Percentiles rank a stretch among this genome's conserved stretches.
phyloP scores from a whole-genome alignment of 2,113 vertebrate species.

The Neolamprologus brichardi region DNA sequence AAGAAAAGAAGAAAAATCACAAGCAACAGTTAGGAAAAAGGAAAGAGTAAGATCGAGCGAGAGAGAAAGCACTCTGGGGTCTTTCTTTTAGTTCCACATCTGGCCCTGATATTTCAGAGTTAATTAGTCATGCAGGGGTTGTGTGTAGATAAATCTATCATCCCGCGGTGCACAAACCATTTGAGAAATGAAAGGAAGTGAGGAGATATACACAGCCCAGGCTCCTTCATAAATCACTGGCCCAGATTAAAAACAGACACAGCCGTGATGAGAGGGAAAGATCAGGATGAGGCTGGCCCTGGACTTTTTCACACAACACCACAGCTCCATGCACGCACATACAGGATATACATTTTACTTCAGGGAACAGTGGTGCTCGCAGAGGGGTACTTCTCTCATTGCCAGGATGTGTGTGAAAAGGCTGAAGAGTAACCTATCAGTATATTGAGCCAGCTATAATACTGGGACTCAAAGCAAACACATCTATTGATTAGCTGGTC shows the following conservation, averaged over 20 bases:
- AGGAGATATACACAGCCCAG: constrained; percentile 74
- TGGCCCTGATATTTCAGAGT: constrained; percentile 99
- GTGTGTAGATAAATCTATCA: constrained; percentile 99
- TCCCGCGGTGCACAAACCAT: constrained; percentile 93
- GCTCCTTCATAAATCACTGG: constrained; percentile 94
- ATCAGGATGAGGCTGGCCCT: constrained; percentile 35
- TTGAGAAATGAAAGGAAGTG: constrained; percentile 99
- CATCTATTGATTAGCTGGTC: not conserved
- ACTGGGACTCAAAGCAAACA: not conserved
- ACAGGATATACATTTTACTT: not conserved
- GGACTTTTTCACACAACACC: constrained; percentile 39
- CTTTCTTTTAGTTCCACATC: constrained; percentile 87
- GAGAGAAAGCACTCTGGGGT: constrained; percentile 54
- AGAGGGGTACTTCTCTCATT: not conserved
- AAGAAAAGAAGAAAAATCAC: constrained; percentile 12
- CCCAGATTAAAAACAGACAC: constrained; percentile 96
- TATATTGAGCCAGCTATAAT: not conserved
- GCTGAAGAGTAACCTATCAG: not conserved
- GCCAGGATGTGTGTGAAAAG: not conserved
- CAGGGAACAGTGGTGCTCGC: not conserved
- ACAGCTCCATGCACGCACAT: not conserved
- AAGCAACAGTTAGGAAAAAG: constrained; percentile 39
- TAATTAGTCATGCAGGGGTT: constrained; percentile 99
- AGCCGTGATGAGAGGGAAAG: constrained; percentile 77
- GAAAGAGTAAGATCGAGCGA: constrained; percentile 22